A percentile compares a stretch with the other conserved stretches of the same genome.
Conservation (phyloP, 2,888 invertebrate species). For the Acrobasis suavella region DNA sequence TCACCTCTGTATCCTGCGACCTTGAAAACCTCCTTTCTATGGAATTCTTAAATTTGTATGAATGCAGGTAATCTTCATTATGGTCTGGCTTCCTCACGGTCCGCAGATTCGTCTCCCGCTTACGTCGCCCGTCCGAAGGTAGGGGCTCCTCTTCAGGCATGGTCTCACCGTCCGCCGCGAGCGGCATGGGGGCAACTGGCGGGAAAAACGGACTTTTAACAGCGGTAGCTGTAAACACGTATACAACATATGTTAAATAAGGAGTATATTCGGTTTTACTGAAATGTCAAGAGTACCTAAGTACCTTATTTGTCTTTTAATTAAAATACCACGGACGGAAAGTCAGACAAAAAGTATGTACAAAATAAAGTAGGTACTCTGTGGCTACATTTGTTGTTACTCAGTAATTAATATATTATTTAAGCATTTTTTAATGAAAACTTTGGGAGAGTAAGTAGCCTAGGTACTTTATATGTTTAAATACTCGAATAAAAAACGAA, state of each 20-base stretch:
- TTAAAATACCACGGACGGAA: too few species aligned
- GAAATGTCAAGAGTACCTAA: neutral
- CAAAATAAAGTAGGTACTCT: too few species aligned
- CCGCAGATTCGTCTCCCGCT: conserved; percentile 59
- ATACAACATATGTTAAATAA: conserved; percentile 24
- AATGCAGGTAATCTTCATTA: conserved; percentile 80
- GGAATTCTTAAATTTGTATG: conserved; percentile 96
- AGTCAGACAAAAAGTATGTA: too few species aligned
- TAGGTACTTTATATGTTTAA: too few species aligned
- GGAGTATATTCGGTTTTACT: neutral
- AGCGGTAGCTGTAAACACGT: conserved; percentile 18
- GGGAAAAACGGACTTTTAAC: conserved; percentile 36
- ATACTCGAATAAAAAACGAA: too few species aligned
- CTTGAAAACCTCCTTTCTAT: conserved; percentile 93
- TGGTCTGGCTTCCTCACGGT: conserved; percentile 70
- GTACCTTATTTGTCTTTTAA: too few species aligned
- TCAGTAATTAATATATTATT: too few species aligned
- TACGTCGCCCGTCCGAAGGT: conserved; percentile 55
- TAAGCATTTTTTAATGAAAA: too few species aligned
- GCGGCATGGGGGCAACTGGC: conserved; percentile 35
- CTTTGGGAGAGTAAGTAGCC: too few species aligned
- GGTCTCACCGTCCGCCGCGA: conserved; percentile 36
- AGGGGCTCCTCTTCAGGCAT: conserved; percentile 42
- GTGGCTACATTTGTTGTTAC: too few species aligned
- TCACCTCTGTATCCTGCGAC: conserved; percentile 77